phyloP scores from a whole-genome alignment of 2,888 invertebrate genomes.

The Erebia epiphron region DNA sequence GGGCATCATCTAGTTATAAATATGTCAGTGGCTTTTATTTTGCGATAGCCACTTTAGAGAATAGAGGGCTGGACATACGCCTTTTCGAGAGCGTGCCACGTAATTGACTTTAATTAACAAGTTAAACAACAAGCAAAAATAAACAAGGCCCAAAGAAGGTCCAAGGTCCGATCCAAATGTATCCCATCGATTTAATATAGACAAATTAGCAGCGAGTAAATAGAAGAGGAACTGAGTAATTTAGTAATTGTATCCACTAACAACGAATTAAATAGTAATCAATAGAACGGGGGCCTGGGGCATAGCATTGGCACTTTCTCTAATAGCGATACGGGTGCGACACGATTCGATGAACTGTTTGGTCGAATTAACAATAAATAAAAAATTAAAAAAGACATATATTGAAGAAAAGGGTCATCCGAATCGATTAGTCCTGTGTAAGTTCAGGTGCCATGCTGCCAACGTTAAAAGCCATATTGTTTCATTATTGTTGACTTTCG shows the following conservation, averaged over 20 bases:
- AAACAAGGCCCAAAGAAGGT: conserved; percentile 7
- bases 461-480: too few species aligned
- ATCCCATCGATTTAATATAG: conserved; percentile 51
- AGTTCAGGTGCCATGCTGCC: too few species aligned
- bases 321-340: conserved; percentile 44
- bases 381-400: too few species aligned
- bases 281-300: conserved; percentile 71
- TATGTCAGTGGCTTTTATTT: too few species aligned
- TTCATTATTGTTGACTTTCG: too few species aligned
- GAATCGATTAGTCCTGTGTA: too few species aligned
- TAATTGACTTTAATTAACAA: background rate
- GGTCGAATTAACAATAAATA: background rate
- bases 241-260: conserved; percentile 81
- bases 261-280: conserved; percentile 80
- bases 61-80: too few species aligned
- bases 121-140: conserved; percentile 5
- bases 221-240: conserved; percentile 75
- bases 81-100: too few species aligned
- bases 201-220: conserved; percentile 51
- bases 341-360: conserved; percentile 12
- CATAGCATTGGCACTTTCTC: conserved; percentile 45
- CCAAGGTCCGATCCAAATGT: conserved; percentile 39
- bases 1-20: too few species aligned
- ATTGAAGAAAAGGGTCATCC: too few species aligned
- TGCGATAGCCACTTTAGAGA: too few species aligned